These are phyloP conservation scores for Saturnia japonica DNA, from an alignment of 2,888 invertebrate species.

Conservation along the genomic window DNA sequence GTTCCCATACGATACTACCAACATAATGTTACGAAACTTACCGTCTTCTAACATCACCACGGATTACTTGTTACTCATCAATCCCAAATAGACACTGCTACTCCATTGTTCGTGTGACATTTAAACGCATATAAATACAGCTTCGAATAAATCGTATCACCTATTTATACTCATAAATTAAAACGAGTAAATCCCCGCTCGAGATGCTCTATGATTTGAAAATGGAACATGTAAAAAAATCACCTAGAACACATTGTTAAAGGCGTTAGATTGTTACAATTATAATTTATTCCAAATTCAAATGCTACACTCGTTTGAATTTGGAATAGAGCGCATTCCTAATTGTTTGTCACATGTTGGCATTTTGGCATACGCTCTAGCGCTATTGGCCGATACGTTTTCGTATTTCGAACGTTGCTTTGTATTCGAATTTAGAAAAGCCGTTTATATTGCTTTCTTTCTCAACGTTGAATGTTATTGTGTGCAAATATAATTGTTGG, in stretches of 20 bases:
- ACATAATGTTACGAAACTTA: slow-evolving; percentile 61
- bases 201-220: neutral
- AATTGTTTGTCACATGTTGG: slow-evolving; percentile 70
- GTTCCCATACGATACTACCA: slow-evolving; percentile 58
- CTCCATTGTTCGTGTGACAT: slow-evolving; percentile 79
- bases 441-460: slow-evolving; percentile 70
- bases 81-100: slow-evolving; percentile 74
- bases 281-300: slow-evolving; percentile 63
- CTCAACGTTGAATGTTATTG: slow-evolving; percentile 63
- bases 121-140: slow-evolving; percentile 75
- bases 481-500: slow-evolving; percentile 78
- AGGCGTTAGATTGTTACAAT: slow-evolving; percentile 39
- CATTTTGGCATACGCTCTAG: slow-evolving; percentile 75
- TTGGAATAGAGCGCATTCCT: slow-evolving; percentile 74
- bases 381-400: slow-evolving; percentile 70
- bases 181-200: slow-evolving; percentile 22
- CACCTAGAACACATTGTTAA: neutral
- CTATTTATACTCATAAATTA: slow-evolving; percentile 56
- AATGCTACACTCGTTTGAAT: slow-evolving; percentile 61
- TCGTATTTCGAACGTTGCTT: slow-evolving; percentile 73
- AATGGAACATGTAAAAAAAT: neutral
- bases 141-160: slow-evolving; percentile 61
- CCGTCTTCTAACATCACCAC: slow-evolving; percentile 65
- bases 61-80: slow-evolving; percentile 77
- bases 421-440: slow-evolving; percentile 79